These are phyloP conservation scores for Ranitomeya variabilis DNA, from an alignment of 2,113 vertebrate genomes.

Conservation along the genomic window DNA sequence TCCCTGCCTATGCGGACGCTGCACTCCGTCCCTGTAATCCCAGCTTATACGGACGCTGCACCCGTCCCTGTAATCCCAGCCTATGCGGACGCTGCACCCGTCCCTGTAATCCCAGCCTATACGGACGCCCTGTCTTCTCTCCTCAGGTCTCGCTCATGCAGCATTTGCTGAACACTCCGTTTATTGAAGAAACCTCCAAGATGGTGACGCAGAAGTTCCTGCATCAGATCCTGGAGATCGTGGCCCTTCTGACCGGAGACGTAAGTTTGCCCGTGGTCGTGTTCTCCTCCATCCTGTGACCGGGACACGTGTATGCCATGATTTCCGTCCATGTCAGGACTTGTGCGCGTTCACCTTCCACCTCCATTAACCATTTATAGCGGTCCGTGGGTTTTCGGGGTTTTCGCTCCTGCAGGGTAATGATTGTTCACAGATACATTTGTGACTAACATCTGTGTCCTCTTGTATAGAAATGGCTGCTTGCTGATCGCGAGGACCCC, in stretches of 20 bases:
- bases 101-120: not conserved
- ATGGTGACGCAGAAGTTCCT: conserved; percentile 7
- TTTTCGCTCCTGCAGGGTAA: too few species aligned
- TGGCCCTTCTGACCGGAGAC: conserved; percentile 30
- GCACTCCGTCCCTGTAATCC: too few species aligned
- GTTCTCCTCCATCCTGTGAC: not conserved
- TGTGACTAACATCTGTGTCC: not conserved
- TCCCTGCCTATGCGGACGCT: too few species aligned
- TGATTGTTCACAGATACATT: too few species aligned
- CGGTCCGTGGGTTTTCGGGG: too few species aligned
- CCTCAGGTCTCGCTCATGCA: conserved; percentile 29
- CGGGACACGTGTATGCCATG: not conserved
- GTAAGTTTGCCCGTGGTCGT: not conserved
- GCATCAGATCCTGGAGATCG: conserved; percentile 35
- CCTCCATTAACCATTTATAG: too few species aligned
- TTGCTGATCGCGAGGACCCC: not conserved
- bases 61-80: too few species aligned
- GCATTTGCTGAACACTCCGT: conserved; percentile 12
- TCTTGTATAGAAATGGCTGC: conserved; percentile 13
- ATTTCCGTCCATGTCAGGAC: too few species aligned
- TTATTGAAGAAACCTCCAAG: conserved; percentile 1
- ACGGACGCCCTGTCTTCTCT: not conserved
- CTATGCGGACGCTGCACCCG: too few species aligned
- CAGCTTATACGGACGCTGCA: too few species aligned
- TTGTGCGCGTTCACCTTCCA: too few species aligned